phyloP scores from a whole-genome alignment of 1,140 invertebrate species.

The Zaprionus davidi region DNA sequence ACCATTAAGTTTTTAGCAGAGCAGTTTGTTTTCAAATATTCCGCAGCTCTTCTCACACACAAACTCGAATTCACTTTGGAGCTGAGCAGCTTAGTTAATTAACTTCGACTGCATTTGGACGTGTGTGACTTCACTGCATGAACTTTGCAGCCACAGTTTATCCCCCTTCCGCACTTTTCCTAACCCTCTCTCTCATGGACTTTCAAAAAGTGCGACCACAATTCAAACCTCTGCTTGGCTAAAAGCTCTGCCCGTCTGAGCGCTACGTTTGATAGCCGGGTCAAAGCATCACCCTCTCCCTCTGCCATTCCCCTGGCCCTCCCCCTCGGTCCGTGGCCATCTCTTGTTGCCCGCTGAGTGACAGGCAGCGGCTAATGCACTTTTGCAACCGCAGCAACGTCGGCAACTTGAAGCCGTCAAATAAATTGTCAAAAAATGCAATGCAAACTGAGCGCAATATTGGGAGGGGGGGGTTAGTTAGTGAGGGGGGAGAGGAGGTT shows the following conservation, averaged over 20 bases:
- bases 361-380: constrained; percentile 78
- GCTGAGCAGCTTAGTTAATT: neutral
- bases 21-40: neutral
- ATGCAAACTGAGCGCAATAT: constrained; percentile 16
- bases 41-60: neutral
- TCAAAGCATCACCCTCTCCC: neutral
- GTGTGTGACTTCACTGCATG: neutral
- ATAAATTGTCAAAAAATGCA: constrained; percentile 75
- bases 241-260: neutral
- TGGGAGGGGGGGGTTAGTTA: neutral
- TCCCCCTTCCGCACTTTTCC: neutral
- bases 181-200: neutral
- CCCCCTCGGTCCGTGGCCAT: neutral
- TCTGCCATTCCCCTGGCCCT: neutral
- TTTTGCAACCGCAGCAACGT: constrained; percentile 80
- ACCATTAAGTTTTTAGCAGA: neutral
- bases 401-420: constrained; percentile 80
- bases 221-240: neutral
- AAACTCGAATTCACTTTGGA: neutral
- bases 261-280: neutral
- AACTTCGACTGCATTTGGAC: constrained; percentile 1
- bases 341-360: constrained; percentile 43
- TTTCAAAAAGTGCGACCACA: constrained; percentile 4
- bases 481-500: no score
- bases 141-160: neutral